Evolutionary conservation across 2,888 invertebrate species (phyloP).

Genomic region (Anaspis maculata): DNA sequence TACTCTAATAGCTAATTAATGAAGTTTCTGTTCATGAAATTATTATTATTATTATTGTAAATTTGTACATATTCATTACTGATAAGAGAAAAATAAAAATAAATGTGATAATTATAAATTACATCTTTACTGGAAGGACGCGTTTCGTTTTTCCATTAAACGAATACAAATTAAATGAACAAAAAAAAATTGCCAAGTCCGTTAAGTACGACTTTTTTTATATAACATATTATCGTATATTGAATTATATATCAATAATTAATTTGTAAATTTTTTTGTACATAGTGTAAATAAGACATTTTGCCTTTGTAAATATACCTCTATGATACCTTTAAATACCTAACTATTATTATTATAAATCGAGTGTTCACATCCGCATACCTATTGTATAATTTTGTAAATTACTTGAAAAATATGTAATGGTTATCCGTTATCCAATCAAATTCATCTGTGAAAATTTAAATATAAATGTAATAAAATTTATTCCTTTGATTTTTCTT

Average conservation of each 20-base stretch:
- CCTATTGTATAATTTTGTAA: constrained; percentile 29
- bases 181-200: constrained; percentile 9
- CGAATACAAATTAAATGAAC: neutral
- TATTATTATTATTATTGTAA: too few species aligned
- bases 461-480: constrained; percentile 33
- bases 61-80: too few species aligned
- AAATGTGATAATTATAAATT: constrained; percentile 20
- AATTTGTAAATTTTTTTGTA: constrained; percentile 25
- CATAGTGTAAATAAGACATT: constrained; percentile 24
- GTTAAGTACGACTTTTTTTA: constrained; percentile 15
- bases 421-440: constrained; percentile 35
- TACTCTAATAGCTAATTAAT: too few species aligned
- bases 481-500: too few species aligned
- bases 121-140: constrained; percentile 10
- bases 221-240: constrained; percentile 10
- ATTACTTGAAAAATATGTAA: constrained; percentile 29
- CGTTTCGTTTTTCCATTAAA: too few species aligned
- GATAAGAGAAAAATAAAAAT: constrained; percentile 13
- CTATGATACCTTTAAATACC: constrained; percentile 19
- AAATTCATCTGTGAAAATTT: constrained; percentile 37
- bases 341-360: constrained; percentile 21
- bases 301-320: constrained; percentile 35
- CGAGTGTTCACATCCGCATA: constrained; percentile 31
- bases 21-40: too few species aligned
- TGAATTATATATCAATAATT: constrained; percentile 22